Base-by-base conservation (phyloP, 2,113 vertebrate genomes). In the Probosciger aterrimus region DNA sequence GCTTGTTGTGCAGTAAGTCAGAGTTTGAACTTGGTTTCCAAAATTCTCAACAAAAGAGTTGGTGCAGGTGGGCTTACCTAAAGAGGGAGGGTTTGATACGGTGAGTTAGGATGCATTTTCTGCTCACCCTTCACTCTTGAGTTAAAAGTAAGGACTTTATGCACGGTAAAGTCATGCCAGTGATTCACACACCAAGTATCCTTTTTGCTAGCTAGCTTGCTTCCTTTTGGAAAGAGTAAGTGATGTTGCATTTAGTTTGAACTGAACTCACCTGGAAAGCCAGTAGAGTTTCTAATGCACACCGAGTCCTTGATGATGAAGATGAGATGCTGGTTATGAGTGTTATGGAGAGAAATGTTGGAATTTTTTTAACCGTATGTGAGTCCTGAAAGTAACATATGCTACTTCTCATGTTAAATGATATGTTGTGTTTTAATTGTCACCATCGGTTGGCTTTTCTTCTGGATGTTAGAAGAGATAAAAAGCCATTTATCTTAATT, bases 401-500 rank as follows among this genome's bases (percentile, higher is more conserved):
- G 14, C 46, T 86, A 86, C n/a, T 90, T 75, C 11, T 86, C 65
- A 53, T 46, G 44, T 69, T 81, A 81, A 82, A 46, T 55, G 1
- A 11, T 59, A 60, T 6, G 24, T 43, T 90, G 31, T 33, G 20
- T 10, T 90, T 89, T 86, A 79, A 39, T 69, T 31, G 47, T 76
- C 47, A 27, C 27, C 23, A 30, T 15, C 71, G 46, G 50, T 24
- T 78, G 86, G 80, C 59, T 93, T 92, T 92, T 96, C 83, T 95
- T 96, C 69, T 78, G 84, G 64, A 62, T 77, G 60, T 76, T 78
- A 55, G 59, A 68, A 80, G 86, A 86, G 86, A 93, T 70, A 75
- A 97, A 95, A 95, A 33, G 28, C 47, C 24, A 88, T 85, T 92
- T 85, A 27, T 25, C 90, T 96, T 69, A 83, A 90, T 63, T 77